phyloP scores from a whole-genome alignment of 2,888 invertebrate species.

The Drosophila nr. perissopoda region DNA sequence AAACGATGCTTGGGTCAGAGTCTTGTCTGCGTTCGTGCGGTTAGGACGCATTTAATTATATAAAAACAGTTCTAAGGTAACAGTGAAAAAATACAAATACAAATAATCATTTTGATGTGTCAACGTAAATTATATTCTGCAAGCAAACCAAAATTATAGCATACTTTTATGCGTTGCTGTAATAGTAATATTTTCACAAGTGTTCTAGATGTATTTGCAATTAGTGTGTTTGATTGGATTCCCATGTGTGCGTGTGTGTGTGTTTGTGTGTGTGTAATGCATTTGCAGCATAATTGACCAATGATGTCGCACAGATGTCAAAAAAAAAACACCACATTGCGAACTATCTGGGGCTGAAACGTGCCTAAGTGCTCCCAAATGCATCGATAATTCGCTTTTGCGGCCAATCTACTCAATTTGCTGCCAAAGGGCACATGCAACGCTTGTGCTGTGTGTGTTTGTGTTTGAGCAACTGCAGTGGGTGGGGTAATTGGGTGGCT shows the following conservation, averaged over 20 bases:
- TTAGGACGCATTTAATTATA: conserved; percentile 55
- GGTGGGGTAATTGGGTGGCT: conserved; percentile 18
- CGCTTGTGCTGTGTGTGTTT: conserved; percentile 18
- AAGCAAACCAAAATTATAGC: conserved; percentile 24
- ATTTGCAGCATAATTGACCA: conserved; percentile 34
- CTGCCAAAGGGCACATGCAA: conserved; percentile 25
- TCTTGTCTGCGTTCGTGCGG: conserved; percentile 72
- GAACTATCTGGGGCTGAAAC: conserved; percentile 46
- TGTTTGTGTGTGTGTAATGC: conserved; percentile 16
- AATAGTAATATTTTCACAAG: neutral
- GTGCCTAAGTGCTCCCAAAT: conserved; percentile 75
- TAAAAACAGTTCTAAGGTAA: conserved; percentile 41
- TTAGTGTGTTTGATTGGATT: neutral
- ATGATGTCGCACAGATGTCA: conserved; percentile 33
- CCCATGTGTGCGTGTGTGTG: neutral
- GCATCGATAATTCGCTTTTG: conserved; percentile 79
- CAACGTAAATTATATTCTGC: conserved; percentile 1
- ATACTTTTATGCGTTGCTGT: conserved; percentile 30
- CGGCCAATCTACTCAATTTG: conserved; percentile 70
- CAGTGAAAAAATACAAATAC: conserved; percentile 6
- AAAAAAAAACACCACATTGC: conserved; percentile 12
- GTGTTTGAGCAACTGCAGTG: conserved; percentile 14
- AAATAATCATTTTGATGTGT: neutral
- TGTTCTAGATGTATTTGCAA: neutral
- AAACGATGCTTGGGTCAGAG: conserved; percentile 62